Evolutionary conservation across 1,140 invertebrate species (phyloP).

Genomic region (Drosophila equinoxialis): DNA sequence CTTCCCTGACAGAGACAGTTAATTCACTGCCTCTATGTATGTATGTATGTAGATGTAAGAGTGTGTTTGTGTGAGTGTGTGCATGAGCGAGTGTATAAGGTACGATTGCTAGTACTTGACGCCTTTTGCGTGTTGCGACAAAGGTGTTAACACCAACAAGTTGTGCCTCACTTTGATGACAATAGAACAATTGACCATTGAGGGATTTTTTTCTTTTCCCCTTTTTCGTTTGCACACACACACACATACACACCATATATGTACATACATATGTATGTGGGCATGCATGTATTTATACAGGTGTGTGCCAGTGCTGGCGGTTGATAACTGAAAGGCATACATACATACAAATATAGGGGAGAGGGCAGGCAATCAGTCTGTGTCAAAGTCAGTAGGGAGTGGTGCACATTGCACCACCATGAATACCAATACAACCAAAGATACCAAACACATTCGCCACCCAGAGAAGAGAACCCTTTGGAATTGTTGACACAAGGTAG

Average conservation of each 20-base stretch:
- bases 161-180: constrained; percentile 48
- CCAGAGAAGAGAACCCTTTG: constrained; percentile 39
- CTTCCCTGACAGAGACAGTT: constrained; percentile 17
- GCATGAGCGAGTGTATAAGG: not conserved
- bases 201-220: constrained; percentile 36
- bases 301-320: constrained; percentile 33
- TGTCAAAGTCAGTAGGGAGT: constrained; percentile 51
- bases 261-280: not conserved
- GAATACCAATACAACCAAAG: not conserved
- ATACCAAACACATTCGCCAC: not conserved
- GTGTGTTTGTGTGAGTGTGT: not conserved
- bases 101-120: constrained; percentile 36
- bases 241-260: not conserved
- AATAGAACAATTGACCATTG: constrained; percentile 56
- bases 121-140: constrained; percentile 57
- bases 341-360: not conserved
- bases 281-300: constrained; percentile 46
- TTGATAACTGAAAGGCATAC: constrained; percentile 47
- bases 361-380: constrained; percentile 50
- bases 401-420: constrained; percentile 8
- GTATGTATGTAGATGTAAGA: not conserved
- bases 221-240: not conserved
- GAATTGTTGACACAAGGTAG: constrained; percentile 57
- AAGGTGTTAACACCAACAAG: constrained; percentile 60
- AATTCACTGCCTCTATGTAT: constrained; percentile 10